phyloP scores from a whole-genome alignment of 30 jellyfish, hydroid and myxozoan species.

The Rhopilema esculentum region DNA sequence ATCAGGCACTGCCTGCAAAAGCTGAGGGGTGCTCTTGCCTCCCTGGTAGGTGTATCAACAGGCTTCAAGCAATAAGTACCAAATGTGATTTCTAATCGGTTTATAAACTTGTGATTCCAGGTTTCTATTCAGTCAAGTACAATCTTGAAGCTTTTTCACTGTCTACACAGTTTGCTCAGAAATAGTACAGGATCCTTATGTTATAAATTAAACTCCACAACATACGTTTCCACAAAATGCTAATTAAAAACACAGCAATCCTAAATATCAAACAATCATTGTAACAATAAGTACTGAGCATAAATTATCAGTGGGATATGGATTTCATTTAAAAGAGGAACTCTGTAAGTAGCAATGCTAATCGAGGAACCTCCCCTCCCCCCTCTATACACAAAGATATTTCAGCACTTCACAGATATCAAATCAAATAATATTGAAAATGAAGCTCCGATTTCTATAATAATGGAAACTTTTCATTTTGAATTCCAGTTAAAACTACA shows the following conservation, averaged over 20 bases:
- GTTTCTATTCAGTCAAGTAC: not conserved
- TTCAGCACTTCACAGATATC: not conserved
- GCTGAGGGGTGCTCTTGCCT: constrained; percentile 31
- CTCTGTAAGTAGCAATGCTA: not conserved
- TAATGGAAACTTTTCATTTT: no score
- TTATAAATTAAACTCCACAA: not conserved
- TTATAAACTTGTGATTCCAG: not conserved
- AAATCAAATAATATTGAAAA: not conserved
- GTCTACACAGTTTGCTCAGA: not conserved
- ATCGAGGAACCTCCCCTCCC: not conserved
- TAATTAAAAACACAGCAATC: not conserved
- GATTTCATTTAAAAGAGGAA: not conserved
- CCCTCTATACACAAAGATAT: not conserved
- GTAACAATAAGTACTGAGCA: not conserved
- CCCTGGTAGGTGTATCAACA: constrained; percentile 38
- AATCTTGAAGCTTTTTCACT: not conserved
- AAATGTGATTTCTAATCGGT: not conserved
- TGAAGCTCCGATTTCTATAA: not conserved
- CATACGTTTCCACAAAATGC: not conserved
- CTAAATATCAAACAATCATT: not conserved
- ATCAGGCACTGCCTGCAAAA: constrained; percentile 20
- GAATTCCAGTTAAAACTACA: no score
- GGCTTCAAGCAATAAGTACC: constrained; percentile 20
- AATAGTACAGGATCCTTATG: not conserved
- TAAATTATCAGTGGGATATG: not conserved